A percentile compares a stretch with the other conserved stretches of the same genome.
These are phyloP conservation scores for Eledone cirrhosa DNA, from an alignment of 2,888 invertebrate genomes.

Conservation along the genomic window DNA sequence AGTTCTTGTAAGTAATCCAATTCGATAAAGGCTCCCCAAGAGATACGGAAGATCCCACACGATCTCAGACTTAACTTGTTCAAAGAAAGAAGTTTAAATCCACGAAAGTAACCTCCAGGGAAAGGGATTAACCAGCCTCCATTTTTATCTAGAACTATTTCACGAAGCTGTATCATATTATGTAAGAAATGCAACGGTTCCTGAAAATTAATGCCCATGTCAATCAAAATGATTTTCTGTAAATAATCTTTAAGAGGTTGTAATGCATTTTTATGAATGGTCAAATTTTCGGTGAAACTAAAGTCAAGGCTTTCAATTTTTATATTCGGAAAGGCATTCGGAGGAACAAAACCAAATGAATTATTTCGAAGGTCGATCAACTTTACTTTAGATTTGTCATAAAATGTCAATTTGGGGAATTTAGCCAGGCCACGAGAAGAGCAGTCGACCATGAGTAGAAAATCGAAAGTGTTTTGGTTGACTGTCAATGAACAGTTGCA, in stretches of 20 bases:
- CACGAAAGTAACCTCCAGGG: conserved; percentile 9
- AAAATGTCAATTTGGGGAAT: conserved; percentile 2
- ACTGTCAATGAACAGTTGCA: conserved; percentile 23
- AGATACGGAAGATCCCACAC: conserved; percentile 14
- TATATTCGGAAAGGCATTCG: background rate
- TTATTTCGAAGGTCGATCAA: conserved; percentile 5
- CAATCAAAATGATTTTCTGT: background rate
- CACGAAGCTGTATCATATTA: background rate
- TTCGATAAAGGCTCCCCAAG: conserved; percentile 13
- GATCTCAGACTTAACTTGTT: conserved; percentile 18
- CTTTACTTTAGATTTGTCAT: background rate
- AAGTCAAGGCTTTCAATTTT: conserved; percentile 7
- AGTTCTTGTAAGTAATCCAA: conserved; percentile 12
- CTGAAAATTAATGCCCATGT: conserved; percentile 9
- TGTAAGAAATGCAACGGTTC: conserved; percentile 21
- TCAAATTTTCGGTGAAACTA: conserved; percentile 3
- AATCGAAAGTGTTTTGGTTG: conserved; percentile 6
- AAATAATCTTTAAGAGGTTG: background rate
- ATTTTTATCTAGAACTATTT: conserved; percentile 11
- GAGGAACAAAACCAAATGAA: background rate
- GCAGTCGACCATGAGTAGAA: conserved; percentile 18
- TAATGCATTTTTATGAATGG: conserved; percentile 14
- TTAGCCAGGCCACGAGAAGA: conserved; percentile 1
- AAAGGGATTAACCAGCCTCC: conserved; percentile 14
- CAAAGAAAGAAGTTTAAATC: conserved; percentile 1